phyloP scores from a whole-genome alignment of 2,113 vertebrate species.

The Ammodramus savannarum region DNA sequence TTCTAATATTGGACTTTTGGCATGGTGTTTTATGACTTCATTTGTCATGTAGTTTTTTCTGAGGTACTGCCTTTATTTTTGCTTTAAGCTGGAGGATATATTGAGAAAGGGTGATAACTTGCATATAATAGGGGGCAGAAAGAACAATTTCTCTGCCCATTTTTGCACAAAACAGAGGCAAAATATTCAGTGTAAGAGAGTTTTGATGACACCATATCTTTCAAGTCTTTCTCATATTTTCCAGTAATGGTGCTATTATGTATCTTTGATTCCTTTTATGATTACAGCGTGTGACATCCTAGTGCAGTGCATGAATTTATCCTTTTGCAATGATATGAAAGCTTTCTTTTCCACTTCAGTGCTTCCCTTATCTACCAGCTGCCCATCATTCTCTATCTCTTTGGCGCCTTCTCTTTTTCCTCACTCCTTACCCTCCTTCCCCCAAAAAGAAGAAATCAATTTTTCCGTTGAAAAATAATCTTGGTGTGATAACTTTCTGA shows the following conservation, averaged over 20 bases:
- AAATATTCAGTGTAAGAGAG: constrained; percentile 14
- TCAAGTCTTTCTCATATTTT: constrained; percentile 31
- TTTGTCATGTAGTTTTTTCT: constrained; percentile 48
- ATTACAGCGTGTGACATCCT: constrained; percentile 38
- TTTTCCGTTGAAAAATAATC: background rate
- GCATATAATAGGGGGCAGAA: background rate
- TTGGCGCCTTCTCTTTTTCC: background rate
- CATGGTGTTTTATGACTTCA: constrained; percentile 41
- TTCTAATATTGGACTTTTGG: background rate
- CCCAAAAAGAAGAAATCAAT: background rate
- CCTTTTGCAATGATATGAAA: constrained; percentile 20
- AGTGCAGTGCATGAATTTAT: constrained; percentile 20
- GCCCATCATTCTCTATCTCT: constrained; percentile 19
- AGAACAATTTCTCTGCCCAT: constrained; percentile 11
- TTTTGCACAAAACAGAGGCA: constrained; percentile 2
- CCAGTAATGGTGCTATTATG: background rate
- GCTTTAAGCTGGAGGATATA: constrained; percentile 10
- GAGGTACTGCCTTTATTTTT: constrained; percentile 32
- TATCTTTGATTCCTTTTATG: constrained; percentile 48
- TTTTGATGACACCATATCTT: constrained; percentile 32
- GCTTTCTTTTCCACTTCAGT: constrained; percentile 46
- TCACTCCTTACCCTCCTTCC: background rate
- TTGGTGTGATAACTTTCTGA: background rate
- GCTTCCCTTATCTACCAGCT: constrained; percentile 32
- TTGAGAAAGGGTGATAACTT: background rate